These are phyloP conservation scores for Nymphicus hollandicus DNA, from an alignment of 2,113 vertebrate species.

Conservation along the genomic window DNA sequence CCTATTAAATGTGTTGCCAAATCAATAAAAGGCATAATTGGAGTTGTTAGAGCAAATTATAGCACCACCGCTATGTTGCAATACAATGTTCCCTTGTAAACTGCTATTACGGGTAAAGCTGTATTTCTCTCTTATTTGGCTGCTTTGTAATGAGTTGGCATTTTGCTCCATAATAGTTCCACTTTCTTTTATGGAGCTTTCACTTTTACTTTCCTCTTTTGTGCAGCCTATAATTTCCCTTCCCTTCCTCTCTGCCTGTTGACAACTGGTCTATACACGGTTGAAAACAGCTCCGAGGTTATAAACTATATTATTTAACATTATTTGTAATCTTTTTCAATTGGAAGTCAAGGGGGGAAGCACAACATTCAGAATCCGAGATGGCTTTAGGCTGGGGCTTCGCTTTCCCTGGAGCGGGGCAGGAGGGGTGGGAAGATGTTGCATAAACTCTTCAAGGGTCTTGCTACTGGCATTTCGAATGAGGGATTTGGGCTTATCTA, in stretches of 20 bases:
- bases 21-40: constrained; percentile 99
- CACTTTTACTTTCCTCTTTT: constrained; percentile 92
- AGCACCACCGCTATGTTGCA: constrained; percentile 95
- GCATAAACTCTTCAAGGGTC: constrained; percentile 11
- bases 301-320: constrained; percentile 82
- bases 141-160: constrained; percentile 91
- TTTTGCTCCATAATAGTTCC: constrained; percentile 94
- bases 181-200: constrained; percentile 95
- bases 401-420: background rate
- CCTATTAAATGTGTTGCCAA: constrained; percentile 98
- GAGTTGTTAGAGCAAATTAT: constrained; percentile 99
- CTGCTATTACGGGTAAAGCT: constrained; percentile 90
- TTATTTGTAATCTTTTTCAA: constrained; percentile 77
- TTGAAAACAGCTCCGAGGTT: constrained; percentile 79
- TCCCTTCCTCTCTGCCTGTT: constrained; percentile 77
- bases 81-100: constrained; percentile 96
- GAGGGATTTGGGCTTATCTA: constrained; percentile 4
- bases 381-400: constrained; percentile 22
- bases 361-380: background rate
- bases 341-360: constrained; percentile 60
- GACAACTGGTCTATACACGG: constrained; percentile 70
- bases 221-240: constrained; percentile 95
- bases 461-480: background rate
- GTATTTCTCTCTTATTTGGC: constrained; percentile 88
- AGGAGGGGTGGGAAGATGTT: background rate